Conservation (phyloP, 2,113 vertebrate species). For the Noturus placidus region DNA sequence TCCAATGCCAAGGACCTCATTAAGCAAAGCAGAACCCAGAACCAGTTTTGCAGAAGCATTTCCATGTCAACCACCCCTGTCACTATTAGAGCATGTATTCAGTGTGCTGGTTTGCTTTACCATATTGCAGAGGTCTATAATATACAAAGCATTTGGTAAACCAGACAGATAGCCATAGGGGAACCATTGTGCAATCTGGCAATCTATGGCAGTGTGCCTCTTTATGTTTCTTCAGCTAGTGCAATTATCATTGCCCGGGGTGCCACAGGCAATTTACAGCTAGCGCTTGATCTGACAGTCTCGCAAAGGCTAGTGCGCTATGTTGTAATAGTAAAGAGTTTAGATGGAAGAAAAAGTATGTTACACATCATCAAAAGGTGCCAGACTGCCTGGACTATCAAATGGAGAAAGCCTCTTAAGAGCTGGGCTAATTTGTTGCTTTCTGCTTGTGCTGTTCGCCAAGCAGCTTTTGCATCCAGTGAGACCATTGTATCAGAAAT, state of each 20-base stretch:
- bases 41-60: constrained; percentile 17
- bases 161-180: neutral
- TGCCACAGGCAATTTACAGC: constrained; percentile 61
- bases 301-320: constrained; percentile 41
- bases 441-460: constrained; percentile 31
- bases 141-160: constrained; percentile 17
- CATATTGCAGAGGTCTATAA: neutral
- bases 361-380: constrained; percentile 48
- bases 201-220: neutral
- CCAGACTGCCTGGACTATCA: constrained; percentile 36
- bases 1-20: constrained; percentile 59
- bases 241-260: constrained; percentile 52
- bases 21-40: constrained; percentile 59
- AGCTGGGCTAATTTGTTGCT: constrained; percentile 42
- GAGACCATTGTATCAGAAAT: constrained; percentile 32
- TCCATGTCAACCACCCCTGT: neutral
- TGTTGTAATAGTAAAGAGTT: constrained; percentile 28
- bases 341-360: constrained; percentile 27
- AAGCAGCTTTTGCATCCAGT: neutral
- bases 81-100: constrained; percentile 34
- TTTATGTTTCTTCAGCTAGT: constrained; percentile 37
- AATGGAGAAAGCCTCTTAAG: constrained; percentile 45
- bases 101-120: neutral
- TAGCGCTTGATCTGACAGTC: constrained; percentile 44
- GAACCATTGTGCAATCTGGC: constrained; percentile 13